phyloP scores from a whole-genome alignment of 2,888 invertebrate species.

The Lasioglossum oenotherae region DNA sequence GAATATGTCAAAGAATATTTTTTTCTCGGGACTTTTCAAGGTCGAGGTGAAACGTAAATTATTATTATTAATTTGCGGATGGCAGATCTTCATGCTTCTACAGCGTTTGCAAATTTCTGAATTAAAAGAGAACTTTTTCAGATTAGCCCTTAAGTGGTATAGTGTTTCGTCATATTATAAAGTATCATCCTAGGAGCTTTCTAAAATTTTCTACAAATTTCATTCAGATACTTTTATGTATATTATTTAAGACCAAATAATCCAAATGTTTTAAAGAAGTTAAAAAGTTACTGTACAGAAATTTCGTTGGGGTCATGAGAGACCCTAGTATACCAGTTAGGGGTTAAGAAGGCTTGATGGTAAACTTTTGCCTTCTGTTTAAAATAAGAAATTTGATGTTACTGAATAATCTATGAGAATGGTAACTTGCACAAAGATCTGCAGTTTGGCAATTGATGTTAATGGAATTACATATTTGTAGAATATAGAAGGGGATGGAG shows the following conservation, averaged over 20 bases:
- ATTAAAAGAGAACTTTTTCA: background rate
- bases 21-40: background rate
- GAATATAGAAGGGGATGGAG: constrained; percentile 65
- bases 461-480: constrained; percentile 41
- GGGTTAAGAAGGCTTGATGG: background rate
- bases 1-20: background rate
- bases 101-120: background rate
- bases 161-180: no score
- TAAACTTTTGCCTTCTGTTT: background rate
- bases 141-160: background rate
- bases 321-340: no score
- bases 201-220: no score
- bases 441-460: background rate
- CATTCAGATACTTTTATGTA: no score
- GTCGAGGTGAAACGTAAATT: background rate
- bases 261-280: no score
- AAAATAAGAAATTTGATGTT: background rate
- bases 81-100: background rate
- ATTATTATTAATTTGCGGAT: background rate
- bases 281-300: no score
- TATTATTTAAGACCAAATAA: no score
- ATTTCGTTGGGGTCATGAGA: no score
- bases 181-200: no score
- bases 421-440: background rate
- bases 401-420: background rate